These are phyloP conservation scores for Anastrepha obliqua DNA, from an alignment of 1,140 invertebrate species.

Conservation along the genomic window DNA sequence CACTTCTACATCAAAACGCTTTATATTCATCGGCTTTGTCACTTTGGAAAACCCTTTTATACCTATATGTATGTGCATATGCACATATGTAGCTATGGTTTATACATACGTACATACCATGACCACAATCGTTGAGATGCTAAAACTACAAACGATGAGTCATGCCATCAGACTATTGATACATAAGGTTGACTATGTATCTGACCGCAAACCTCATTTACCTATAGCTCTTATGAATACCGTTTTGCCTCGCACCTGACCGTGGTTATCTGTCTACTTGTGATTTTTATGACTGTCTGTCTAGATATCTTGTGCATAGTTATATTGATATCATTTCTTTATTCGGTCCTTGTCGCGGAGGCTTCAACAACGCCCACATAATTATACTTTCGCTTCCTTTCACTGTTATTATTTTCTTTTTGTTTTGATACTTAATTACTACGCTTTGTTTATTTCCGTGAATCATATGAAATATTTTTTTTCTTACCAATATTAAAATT, in stretches of 20 bases:
- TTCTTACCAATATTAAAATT: not conserved
- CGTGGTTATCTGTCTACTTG: not conserved
- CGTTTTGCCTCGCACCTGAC: not conserved
- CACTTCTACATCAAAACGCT: no score
- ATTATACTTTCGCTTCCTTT: slow-evolving; percentile 31
- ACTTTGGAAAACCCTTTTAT: no score
- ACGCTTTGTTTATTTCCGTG: slow-evolving; percentile 40
- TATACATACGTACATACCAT: not conserved
- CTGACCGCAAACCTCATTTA: not conserved
- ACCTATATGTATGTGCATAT: no score
- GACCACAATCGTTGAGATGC: no score
- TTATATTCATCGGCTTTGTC: no score
- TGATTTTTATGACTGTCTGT: not conserved
- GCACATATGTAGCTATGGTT: no score
- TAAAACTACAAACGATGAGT: no score
- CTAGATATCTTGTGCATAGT: not conserved
- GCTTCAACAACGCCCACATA: not conserved
- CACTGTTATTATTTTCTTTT: slow-evolving; percentile 1
- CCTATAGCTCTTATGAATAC: not conserved
- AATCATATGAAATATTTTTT: slow-evolving; percentile 49
- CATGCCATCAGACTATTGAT: not conserved
- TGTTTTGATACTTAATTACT: slow-evolving; percentile 4
- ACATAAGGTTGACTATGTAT: not conserved
- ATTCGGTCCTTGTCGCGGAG: not conserved
- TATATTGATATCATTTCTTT: not conserved